phyloP scores from a whole-genome alignment of 2,888 invertebrate genomes.

The Sarcophaga subvicina region DNA sequence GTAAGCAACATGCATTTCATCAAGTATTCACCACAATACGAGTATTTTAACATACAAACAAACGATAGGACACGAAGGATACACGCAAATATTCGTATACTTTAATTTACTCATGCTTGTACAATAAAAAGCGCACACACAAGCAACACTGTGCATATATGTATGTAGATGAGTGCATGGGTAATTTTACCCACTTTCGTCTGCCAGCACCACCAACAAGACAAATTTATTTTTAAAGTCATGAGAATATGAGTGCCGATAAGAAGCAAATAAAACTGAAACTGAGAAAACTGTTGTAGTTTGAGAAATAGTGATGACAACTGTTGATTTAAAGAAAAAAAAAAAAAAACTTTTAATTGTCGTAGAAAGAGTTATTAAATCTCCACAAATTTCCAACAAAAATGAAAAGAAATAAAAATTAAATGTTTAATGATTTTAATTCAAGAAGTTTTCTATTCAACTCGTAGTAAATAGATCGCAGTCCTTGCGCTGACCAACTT shows the following conservation, averaged over 20 bases:
- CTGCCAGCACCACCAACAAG: conserved; percentile 5
- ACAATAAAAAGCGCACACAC: neutral
- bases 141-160: neutral
- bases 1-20: conserved; percentile 49
- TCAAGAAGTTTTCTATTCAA: too few species aligned
- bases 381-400: too few species aligned
- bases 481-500: too few species aligned
- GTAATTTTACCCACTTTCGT: neutral
- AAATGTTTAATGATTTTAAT: too few species aligned
- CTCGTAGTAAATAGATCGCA: too few species aligned
- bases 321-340: neutral
- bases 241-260: conserved; percentile 17
- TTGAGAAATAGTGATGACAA: neutral
- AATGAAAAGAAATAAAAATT: too few species aligned
- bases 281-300: neutral
- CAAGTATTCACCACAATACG: conserved; percentile 57
- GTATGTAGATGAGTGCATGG: neutral
- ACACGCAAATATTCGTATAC: neutral
- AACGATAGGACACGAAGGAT: neutral
- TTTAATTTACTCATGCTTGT: neutral
- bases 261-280: neutral
- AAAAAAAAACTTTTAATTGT: too few species aligned
- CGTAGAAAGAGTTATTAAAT: too few species aligned
- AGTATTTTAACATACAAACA: conserved; percentile 12
- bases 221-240: conserved; percentile 59